phyloP scores from a whole-genome alignment of 2,888 invertebrate genomes.

The Catocala fraxini region DNA sequence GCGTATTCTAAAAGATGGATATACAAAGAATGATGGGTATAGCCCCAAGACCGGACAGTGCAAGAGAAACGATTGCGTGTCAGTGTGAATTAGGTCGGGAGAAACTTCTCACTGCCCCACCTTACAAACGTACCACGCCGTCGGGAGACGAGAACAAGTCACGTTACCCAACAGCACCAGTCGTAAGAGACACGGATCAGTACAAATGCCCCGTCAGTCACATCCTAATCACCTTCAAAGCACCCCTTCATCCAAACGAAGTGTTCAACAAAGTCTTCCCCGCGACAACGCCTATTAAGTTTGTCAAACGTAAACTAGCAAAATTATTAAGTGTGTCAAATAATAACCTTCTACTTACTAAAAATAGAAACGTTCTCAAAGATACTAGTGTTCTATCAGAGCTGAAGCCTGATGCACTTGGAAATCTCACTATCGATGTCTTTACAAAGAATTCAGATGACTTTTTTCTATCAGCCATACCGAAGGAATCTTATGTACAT shows the following conservation, averaged over 20 bases:
- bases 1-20: slow-evolving; percentile 50
- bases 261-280: slow-evolving; percentile 81
- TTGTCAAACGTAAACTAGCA: slow-evolving; percentile 78
- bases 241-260: slow-evolving; percentile 75
- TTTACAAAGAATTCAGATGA: slow-evolving; percentile 79
- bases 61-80: slow-evolving; percentile 68
- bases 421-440: slow-evolving; percentile 78
- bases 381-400: slow-evolving; percentile 74
- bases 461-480: slow-evolving; percentile 74
- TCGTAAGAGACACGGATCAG: slow-evolving; percentile 68
- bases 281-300: slow-evolving; percentile 75
- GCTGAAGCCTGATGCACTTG: slow-evolving; percentile 73
- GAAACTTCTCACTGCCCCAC: slow-evolving; percentile 79
- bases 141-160: slow-evolving; percentile 63
- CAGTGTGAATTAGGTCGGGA: slow-evolving; percentile 83
- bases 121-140: slow-evolving; percentile 63
- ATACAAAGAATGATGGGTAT: slow-evolving; percentile 61
- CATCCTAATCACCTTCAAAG: slow-evolving; percentile 75
- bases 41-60: slow-evolving; percentile 60
- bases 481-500: slow-evolving; percentile 78
- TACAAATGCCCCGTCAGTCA: slow-evolving; percentile 79
- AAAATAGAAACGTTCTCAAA: slow-evolving; percentile 78
- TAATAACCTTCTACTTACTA: slow-evolving; percentile 74
- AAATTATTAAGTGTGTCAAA: slow-evolving; percentile 76
- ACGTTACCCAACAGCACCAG: slow-evolving; percentile 74